Evolutionary conservation across 2,888 invertebrate genomes (phyloP).

Genomic region (Melolontha melolontha): DNA sequence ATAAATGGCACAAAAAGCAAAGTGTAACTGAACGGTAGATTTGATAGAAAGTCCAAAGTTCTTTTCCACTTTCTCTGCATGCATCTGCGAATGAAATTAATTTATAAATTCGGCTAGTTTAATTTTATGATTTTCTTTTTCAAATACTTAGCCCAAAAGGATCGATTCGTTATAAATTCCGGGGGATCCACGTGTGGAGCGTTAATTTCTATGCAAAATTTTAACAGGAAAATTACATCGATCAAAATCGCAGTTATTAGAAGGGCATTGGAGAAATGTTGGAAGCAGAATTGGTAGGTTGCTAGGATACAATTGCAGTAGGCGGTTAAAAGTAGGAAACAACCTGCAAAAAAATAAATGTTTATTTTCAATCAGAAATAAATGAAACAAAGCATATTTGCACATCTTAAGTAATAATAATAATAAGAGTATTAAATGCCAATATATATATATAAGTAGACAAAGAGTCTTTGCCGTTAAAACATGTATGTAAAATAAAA

Average conservation of each 20-base stretch:
- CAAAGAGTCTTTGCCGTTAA: too few relatives aligned
- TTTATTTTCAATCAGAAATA: too few relatives aligned
- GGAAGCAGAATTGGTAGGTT: constrained; percentile 68
- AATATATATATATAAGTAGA: too few relatives aligned
- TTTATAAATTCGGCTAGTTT: too few relatives aligned
- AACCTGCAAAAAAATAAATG: constrained; percentile 67
- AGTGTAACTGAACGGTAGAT: constrained; percentile 64
- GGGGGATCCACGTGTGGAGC: constrained; percentile 54
- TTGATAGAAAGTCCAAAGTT: constrained; percentile 66
- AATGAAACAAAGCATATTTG: too few relatives aligned
- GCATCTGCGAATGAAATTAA: constrained; percentile 60
- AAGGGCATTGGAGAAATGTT: constrained; percentile 63
- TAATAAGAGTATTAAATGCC: too few relatives aligned
- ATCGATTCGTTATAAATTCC: neutral
- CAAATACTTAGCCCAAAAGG: constrained; percentile 17
- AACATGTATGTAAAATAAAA: too few relatives aligned
- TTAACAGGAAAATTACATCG: constrained; percentile 66
- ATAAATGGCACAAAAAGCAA: constrained; percentile 58
- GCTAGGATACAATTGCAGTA: constrained; percentile 66
- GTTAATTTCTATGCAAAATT: constrained; percentile 67
- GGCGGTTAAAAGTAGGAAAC: constrained; percentile 63
- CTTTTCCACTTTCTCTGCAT: constrained; percentile 64
- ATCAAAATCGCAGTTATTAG: constrained; percentile 60
- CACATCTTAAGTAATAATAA: too few relatives aligned
- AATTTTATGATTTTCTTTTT: too few relatives aligned